Evolutionary conservation across 2,888 invertebrate genomes (phyloP).

Genomic region (Cheilosia scutellata): DNA sequence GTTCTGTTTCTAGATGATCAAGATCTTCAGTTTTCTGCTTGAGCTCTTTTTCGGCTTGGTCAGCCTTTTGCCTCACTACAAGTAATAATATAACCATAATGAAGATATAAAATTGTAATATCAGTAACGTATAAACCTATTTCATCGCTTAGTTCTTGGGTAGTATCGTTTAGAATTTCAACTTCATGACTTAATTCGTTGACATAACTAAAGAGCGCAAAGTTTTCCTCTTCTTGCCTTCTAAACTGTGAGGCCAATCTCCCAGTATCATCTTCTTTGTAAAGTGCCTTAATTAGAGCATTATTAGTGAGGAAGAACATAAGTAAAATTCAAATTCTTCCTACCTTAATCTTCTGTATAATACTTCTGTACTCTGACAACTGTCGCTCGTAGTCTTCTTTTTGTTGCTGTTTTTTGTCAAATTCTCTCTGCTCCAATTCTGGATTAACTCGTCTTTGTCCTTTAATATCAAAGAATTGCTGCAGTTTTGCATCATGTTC

Average conservation of each 20-base stretch:
- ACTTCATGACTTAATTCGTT: slow-evolving; percentile 94
- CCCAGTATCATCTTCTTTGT: slow-evolving; percentile 88
- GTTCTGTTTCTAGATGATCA: slow-evolving; percentile 79
- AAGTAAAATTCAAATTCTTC: slow-evolving; percentile 46
- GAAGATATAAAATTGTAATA: background rate
- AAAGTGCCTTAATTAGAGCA: slow-evolving; percentile 77
- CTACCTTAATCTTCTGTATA: slow-evolving; percentile 89
- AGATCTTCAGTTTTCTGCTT: slow-evolving; percentile 82
- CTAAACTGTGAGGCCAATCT: slow-evolving; percentile 90
- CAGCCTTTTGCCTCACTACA: slow-evolving; percentile 81
- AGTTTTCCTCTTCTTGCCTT: slow-evolving; percentile 95
- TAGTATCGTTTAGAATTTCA: slow-evolving; percentile 89
- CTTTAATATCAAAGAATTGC: slow-evolving; percentile 93
- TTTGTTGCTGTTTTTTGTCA: slow-evolving; percentile 88
- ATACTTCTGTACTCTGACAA: slow-evolving; percentile 91
- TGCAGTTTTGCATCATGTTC: slow-evolving; percentile 94
- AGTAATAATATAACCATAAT: background rate
- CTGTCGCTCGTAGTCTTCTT: slow-evolving; percentile 89
- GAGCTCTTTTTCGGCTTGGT: slow-evolving; percentile 81
- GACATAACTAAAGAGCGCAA: slow-evolving; percentile 95
- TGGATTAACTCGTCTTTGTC: slow-evolving; percentile 90
- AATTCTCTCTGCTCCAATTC: slow-evolving; percentile 90
- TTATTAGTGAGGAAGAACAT: background rate
- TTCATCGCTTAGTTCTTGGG: slow-evolving; percentile 86
- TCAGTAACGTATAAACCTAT: slow-evolving; percentile 85